Evolutionary conservation across 2,888 invertebrate species (phyloP).

Genomic region (Uloborus plumipes): DNA sequence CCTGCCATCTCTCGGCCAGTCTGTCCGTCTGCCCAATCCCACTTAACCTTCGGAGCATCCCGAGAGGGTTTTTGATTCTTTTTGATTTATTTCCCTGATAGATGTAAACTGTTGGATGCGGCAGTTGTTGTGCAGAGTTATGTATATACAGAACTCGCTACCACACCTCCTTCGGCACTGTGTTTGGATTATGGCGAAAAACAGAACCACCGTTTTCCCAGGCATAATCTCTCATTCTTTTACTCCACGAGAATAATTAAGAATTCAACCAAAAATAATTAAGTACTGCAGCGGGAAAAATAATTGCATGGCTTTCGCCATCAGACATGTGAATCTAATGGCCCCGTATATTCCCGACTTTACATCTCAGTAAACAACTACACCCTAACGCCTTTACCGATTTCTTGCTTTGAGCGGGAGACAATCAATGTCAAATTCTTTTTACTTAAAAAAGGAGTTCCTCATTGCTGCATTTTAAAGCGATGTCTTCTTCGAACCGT

Average conservation of each 20-base stretch:
- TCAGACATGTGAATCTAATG: no score
- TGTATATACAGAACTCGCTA: constrained; percentile 46
- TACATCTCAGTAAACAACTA: no score
- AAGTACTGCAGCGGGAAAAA: no score
- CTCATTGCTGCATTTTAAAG: no score
- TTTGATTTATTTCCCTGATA: constrained; percentile 57
- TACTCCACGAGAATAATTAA: constrained; percentile 43
- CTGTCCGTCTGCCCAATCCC: constrained; percentile 46
- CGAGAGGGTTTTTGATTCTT: constrained; percentile 26
- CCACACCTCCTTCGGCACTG: constrained; percentile 44
- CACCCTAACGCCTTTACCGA: no score
- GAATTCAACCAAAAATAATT: constrained; percentile 13
- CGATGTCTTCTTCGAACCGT: no score
- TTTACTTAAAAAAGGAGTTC: no score
- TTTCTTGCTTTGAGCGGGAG: no score
- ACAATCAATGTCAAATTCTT: no score
- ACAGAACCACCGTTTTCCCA: constrained; percentile 31
- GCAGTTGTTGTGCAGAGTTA: constrained; percentile 52
- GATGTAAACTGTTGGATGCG: constrained; percentile 48
- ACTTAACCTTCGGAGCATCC: constrained; percentile 51
- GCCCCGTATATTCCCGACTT: no score
- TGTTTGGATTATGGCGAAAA: constrained; percentile 45
- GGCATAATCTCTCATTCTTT: constrained; percentile 24
- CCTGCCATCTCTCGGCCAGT: constrained; percentile 25
- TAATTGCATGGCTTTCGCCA: no score